A percentile compares a stretch with the other conserved stretches of the same genome.
phyloP scores from a whole-genome alignment of 2,113 vertebrate species.

The Speoplatyrhinus poulsoni region DNA sequence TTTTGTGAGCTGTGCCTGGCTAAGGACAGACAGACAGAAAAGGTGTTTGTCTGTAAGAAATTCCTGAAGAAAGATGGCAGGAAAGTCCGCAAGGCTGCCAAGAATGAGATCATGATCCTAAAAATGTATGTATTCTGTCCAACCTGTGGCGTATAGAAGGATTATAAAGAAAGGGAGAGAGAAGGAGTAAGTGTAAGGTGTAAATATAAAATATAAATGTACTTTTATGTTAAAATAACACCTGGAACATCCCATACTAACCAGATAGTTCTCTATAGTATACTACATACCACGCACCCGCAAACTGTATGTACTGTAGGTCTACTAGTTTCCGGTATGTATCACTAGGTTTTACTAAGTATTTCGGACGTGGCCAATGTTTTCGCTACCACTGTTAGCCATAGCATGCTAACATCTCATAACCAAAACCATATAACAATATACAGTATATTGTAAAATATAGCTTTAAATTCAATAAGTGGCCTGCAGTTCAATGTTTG shows the following conservation, averaged over 20 bases:
- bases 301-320: too few relatives aligned
- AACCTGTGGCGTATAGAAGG: constrained; percentile 43
- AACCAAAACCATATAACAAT: too few relatives aligned
- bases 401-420: too few relatives aligned
- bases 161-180: constrained; percentile 28
- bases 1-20: constrained; percentile 86
- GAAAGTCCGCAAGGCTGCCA: constrained; percentile 85
- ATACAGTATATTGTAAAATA: too few relatives aligned
- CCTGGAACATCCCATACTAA: not conserved
- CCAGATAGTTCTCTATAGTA: too few relatives aligned
- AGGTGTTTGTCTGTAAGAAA: constrained; percentile 85
- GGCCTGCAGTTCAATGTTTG: too few relatives aligned
- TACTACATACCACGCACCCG: too few relatives aligned
- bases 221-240: not conserved
- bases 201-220: constrained; percentile 13
- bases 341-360: too few relatives aligned
- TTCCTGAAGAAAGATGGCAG: constrained; percentile 86
- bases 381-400: too few relatives aligned
- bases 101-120: constrained; percentile 87
- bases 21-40: constrained; percentile 81
- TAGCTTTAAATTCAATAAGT: too few relatives aligned
- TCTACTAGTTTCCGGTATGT: too few relatives aligned
- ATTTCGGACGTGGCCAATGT: too few relatives aligned
- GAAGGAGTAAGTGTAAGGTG: not conserved
- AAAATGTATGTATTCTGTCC: constrained; percentile 78